Percentiles rank a stretch among this genome's conserved stretches.
phyloP scores from a whole-genome alignment of 1,140 invertebrate genomes.

The Neodiprion virginianus region DNA sequence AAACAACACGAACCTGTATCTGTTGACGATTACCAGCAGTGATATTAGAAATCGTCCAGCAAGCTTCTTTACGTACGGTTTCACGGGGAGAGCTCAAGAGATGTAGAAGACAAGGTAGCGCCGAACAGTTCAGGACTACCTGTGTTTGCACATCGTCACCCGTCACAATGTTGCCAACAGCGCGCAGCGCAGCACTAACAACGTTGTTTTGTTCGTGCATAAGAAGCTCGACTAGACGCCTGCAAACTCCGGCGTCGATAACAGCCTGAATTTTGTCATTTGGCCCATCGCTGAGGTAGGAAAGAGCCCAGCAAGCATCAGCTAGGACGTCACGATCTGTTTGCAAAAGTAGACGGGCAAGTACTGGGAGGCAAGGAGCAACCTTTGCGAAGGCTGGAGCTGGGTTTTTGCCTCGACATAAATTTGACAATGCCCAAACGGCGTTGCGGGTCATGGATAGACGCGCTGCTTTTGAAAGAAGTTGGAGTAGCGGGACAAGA shows the following conservation, averaged over 20 bases:
- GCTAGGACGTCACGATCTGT: conserved; percentile 90
- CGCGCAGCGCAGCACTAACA: conserved; percentile 92
- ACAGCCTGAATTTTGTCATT: conserved; percentile 99
- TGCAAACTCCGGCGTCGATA: conserved; percentile 94
- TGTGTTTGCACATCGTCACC: conserved; percentile 98
- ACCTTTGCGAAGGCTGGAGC: conserved; percentile 92
- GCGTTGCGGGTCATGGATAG: conserved; percentile 95
- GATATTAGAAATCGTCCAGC: conserved; percentile 98
- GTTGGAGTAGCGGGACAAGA: conserved; percentile 86
- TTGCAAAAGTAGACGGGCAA: conserved; percentile 88
- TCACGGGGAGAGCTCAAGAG: conserved; percentile 84
- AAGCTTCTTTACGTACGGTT: conserved; percentile 93
- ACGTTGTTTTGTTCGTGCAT: conserved; percentile 91
- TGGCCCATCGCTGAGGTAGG: conserved; percentile 94
- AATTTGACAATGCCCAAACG: conserved; percentile 97
- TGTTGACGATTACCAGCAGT: conserved; percentile 95
- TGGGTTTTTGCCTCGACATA: conserved; percentile 97
- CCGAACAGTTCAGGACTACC: conserved; percentile 90
- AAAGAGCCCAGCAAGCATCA: conserved; percentile 94
- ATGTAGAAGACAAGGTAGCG: conserved; percentile 84
- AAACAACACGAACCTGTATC: conserved; percentile 72
- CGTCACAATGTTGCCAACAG: conserved; percentile 98
- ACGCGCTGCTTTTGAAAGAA: conserved; percentile 81
- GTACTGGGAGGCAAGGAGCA: conserved; percentile 81
- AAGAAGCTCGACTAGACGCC: conserved; percentile 91